Base-by-base conservation (phyloP, 2,113 vertebrate genomes). In the Ceratotherium simum region DNA sequence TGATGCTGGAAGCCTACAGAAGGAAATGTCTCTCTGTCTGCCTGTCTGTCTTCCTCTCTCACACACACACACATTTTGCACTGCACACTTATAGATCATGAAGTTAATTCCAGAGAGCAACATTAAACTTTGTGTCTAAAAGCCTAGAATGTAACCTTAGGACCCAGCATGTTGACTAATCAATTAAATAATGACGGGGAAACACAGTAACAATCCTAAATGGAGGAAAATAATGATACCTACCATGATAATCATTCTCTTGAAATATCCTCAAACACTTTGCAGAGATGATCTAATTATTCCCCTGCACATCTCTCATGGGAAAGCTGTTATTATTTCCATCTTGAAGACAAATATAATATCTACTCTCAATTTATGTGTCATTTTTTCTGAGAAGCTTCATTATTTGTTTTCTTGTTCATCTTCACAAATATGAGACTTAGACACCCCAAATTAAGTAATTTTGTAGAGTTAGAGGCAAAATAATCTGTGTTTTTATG, bases 321-420 rank as follows among this genome's bases (percentile, higher is more conserved):
- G 67, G 62, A 94, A 98, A 90, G 95, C 58, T 95, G 48, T 95
- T 85, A 95, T 87, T 95, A 91, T 93, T 97, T 90, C 79, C 69
- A 95, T 70, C 89, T 87, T 92, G 81, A 91, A 95, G 79, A 96
- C 29, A 93, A 96, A 93, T 93, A 36, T 42, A 78, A 73, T 86
- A 58, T 64, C 94, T 83, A 29, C 42, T 96, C 78, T 87, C 1
- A 0, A 90, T 91, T 94, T 76, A 17, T 56, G 73, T 96, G 93
- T 56, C 56, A 85, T 83, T 86, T 93, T 81, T 95, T 89, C 65
- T 75, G 73, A 95, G 64, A 89, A 90, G 58, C 33, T 94, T 91
- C 54, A 58, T 89, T 92, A 67, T 97, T 82, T 95, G 91, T 91
- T 95, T 96, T 83, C 85, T 73, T 85, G 27, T 82, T 97, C 29